Conservation (phyloP, 2,888 invertebrate genomes). For the Prenolepis imparis region DNA sequence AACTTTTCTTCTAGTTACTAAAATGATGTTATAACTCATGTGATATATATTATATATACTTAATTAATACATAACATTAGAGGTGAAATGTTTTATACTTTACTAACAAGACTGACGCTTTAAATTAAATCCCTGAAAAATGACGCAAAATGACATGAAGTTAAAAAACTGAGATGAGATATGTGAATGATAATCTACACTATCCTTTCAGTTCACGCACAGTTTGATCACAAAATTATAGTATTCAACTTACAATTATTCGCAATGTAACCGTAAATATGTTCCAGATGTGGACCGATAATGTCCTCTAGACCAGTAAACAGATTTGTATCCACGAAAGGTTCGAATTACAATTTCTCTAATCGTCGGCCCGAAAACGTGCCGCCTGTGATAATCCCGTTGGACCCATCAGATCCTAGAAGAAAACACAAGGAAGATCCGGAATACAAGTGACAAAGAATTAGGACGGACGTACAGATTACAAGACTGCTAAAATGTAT, state of each 20-base stretch:
- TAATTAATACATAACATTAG: conserved; percentile 15
- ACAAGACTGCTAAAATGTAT: conserved; percentile 50
- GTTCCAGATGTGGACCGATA: conserved; percentile 77
- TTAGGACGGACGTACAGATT: conserved; percentile 32
- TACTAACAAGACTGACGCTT: conserved; percentile 28
- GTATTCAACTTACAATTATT: conserved; percentile 18
- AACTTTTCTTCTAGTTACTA: conserved; percentile 2
- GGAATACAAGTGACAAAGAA: conserved; percentile 62
- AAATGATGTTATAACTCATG: conserved; percentile 13
- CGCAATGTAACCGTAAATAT: conserved; percentile 34
- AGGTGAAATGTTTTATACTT: conserved; percentile 19
- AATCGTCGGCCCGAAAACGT: conserved; percentile 71
- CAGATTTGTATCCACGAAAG: conserved; percentile 58
- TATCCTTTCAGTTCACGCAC: neutral
- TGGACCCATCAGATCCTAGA: conserved; percentile 79
- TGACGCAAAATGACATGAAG: neutral
- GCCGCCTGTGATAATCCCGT: conserved; percentile 75
- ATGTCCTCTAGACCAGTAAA: conserved; percentile 66
- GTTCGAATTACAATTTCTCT: conserved; percentile 74
- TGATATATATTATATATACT: neutral
- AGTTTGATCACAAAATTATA: conserved; percentile 20
- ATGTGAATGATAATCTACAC: neutral
- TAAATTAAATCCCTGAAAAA: conserved; percentile 6
- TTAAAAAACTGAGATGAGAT: neutral
- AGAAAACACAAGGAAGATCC: conserved; percentile 83